Evolutionary conservation across 2,113 vertebrate genomes (phyloP), one percentile per base, ranked within the genome.

Genomic region (Vidua chalybeata): DNA sequence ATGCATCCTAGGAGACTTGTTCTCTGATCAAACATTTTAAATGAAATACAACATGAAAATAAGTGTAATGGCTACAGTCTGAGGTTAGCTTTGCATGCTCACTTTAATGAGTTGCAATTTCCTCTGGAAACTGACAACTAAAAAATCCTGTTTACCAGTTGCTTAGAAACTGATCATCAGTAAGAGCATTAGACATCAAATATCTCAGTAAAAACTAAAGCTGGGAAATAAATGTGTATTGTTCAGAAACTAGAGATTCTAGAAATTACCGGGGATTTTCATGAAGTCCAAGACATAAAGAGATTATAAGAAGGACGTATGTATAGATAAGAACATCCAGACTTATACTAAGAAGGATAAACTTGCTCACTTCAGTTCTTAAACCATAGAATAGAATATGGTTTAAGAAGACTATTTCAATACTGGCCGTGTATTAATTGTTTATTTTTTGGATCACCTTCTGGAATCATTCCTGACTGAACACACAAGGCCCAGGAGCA

Each of bases 281-380:
- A 58, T 12, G 20, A 74, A 84, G 58, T 58, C 80, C 56, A 82
- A 75, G 89, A 82, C 45, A 74, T 55, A 78, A 82, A 87, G 9
- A 75, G 73, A 64, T 76, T 64, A 71, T 59, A 64, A 78, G 52
- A 55, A 94, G 86, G 72, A 52, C 49, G 2, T 14, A 7, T 4
- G 1, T 39, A 56, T 20, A 61, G 67, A 35, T 72, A 76, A 91
- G 89, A 85, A 87, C 66, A 79, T 72, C 69, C 87, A 75, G 87
- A 85, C 71, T 89, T 93, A 79, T 1, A n/a, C 43, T 82, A 64
- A 91, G 71, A 91, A 75, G 71, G 91, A 93, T 85, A 68, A 91
- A 85, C 52, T 54, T 41, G 21, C 30, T 77, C 3, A 1, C 69
- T 91, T 61, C 69, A 66, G 37, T 62, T 84, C 12, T 39, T 39